These are phyloP conservation scores for Drosophila koepferae DNA, from an alignment of 2,888 invertebrate species.

Conservation along the genomic window DNA sequence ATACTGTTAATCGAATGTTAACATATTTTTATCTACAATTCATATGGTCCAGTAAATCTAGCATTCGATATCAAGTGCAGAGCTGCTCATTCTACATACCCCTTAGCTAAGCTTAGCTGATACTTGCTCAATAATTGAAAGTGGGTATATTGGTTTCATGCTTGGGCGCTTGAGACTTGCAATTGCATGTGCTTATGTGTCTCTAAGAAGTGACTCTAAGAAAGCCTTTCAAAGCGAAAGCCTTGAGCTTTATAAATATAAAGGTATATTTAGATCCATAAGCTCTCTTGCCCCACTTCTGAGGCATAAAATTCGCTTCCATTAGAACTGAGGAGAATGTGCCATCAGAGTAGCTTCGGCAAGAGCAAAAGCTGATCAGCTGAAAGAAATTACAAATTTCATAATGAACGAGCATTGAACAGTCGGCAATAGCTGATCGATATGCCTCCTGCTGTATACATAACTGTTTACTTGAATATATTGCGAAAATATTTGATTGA, in stretches of 20 bases:
- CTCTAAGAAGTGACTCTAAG: background rate
- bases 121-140: background rate
- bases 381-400: background rate
- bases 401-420: background rate
- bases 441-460: too few species aligned
- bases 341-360: background rate
- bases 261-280: too few species aligned
- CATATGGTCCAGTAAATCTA: background rate
- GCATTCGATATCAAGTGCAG: background rate
- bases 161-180: background rate
- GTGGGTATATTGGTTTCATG: background rate
- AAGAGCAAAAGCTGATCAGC: background rate
- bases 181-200: background rate
- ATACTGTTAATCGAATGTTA: background rate
- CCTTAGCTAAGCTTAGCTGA: too few species aligned
- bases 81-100: background rate
- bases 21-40: too few species aligned
- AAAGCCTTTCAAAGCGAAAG: too few species aligned
- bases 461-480: background rate
- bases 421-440: background rate
- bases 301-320: background rate
- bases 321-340: background rate
- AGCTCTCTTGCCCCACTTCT: background rate
- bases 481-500: slow-evolving; percentile 32
- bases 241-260: too few species aligned